phyloP scores from a whole-genome alignment of 2,113 vertebrate species.

The Rhea americana region DNA sequence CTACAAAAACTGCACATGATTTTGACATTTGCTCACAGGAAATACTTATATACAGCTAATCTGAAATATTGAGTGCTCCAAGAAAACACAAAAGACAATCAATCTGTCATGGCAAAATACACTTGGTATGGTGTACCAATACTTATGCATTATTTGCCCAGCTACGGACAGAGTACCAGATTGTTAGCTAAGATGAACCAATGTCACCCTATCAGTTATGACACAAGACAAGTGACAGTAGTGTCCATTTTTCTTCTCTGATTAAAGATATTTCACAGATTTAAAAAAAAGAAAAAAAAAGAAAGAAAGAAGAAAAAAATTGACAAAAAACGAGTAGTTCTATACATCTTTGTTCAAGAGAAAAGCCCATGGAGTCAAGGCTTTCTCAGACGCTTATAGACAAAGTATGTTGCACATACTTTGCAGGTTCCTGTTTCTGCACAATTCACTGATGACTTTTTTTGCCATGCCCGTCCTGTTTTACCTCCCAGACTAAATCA shows the following conservation, averaged over 20 bases:
- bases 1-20: neutral
- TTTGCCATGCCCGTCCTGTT: neutral
- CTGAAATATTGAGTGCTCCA: neutral
- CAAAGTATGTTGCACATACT: neutral
- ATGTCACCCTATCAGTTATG: neutral
- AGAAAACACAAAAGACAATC: neutral
- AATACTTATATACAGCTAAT: neutral
- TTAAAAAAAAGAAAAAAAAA: neutral
- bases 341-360: neutral
- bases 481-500: neutral
- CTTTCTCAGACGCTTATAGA: neutral
- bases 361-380: neutral
- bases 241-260: neutral
- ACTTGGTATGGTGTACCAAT: neutral
- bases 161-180: neutral
- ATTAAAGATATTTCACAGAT: neutral
- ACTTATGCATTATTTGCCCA: neutral
- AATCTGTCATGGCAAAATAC: neutral
- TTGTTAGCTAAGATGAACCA: neutral
- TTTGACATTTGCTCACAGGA: neutral
- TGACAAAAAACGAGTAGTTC: neutral
- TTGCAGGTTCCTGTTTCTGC: neutral
- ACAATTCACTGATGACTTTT: neutral
- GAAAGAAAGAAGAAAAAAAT: no score
- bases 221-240: neutral